These are phyloP conservation scores for Mus caroli DNA, from an alignment of 2,797 vertebrate species.

Conservation along the genomic window DNA sequence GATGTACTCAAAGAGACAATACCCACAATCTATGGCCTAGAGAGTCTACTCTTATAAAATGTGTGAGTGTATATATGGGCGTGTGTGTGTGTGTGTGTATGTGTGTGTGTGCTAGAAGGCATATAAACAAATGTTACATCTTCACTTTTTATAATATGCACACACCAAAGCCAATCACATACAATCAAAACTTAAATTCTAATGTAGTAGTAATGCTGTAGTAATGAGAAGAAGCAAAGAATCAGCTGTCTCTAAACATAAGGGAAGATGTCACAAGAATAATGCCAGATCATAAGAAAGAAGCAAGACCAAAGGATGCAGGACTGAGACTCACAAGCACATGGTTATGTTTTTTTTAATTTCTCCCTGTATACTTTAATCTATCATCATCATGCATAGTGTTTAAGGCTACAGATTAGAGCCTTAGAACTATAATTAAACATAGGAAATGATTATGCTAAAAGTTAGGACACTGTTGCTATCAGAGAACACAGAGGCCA, in stretches of 20 bases:
- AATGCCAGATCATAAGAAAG: background rate
- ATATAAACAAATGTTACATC: background rate
- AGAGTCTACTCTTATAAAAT: background rate
- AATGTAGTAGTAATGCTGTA: no score
- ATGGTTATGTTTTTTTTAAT: background rate
- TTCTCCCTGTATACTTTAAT: background rate
- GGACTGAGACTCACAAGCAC: background rate
- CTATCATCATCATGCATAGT: background rate
- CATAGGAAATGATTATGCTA: slow-evolving; percentile 32
- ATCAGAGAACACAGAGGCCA: background rate
- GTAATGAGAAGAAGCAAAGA: slow-evolving; percentile 17
- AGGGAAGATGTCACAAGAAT: background rate
- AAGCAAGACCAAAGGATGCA: slow-evolving; percentile 37
- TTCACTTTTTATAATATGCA: slow-evolving; percentile 34
- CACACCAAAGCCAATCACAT: slow-evolving; percentile 1
- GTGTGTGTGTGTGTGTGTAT: background rate
- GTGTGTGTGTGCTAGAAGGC: background rate
- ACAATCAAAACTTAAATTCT: background rate
- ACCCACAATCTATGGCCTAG: background rate
- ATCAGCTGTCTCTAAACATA: slow-evolving; percentile 8
- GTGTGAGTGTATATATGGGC: background rate
- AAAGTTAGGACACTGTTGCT: slow-evolving; percentile 11
- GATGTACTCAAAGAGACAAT: background rate
- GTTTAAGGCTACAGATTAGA: background rate
- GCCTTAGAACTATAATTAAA: slow-evolving; percentile 47